Evolutionary conservation across 2,113 vertebrate genomes (phyloP), one percentile per base, ranked within the genome.

Genomic region (Poicephalus gulielmi): DNA sequence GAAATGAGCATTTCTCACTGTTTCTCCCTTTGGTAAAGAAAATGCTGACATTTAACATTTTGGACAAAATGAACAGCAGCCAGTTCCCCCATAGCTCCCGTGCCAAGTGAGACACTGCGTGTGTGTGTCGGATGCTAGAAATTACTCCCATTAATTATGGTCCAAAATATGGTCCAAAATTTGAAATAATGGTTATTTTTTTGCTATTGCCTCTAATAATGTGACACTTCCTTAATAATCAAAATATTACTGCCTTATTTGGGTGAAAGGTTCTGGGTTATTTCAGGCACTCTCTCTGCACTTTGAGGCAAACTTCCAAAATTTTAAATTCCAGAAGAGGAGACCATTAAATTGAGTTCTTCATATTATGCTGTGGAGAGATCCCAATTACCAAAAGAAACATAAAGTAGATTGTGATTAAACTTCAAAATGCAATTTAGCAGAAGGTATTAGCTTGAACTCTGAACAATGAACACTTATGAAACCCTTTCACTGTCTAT

Each of bases 371-470:
- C 70, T 80, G 67, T 44, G 76, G 77, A 96, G 85, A 96, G 74
- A 95, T 94, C 90, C 96, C 90, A 95, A 94, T 96, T 97, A 96
- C 92, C 80, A 85, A 90, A 95, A 91, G 95, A 96, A 92, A 96
- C 92, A 92, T 88, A 83, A 95, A 97, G 82, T 79, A 88, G 79
- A 79, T 74, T 74, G 93, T 97, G 97, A 97, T 97, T 97, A 97
- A 97, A 96, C 93, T 86, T 96, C 80, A 95, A 94, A 95, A 96
- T 78, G 96, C 96, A 96, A 97, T 97, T 97, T 96, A 96, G 95
- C 92, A 91, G 90, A 97, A 94, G 96, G 95, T 97, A 96, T 97
- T 92, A 79, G 77, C 74, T 92, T 92, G 94, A 96, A 96, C 91
- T 94, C 91, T 92, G 92, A 94, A 96, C 97, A 97, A 88, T 93